Percentiles rank a stretch among this genome's conserved stretches.
These are phyloP conservation scores for Syrrhaptes paradoxus DNA, from an alignment of 2,113 vertebrate species.

Conservation along the genomic window DNA sequence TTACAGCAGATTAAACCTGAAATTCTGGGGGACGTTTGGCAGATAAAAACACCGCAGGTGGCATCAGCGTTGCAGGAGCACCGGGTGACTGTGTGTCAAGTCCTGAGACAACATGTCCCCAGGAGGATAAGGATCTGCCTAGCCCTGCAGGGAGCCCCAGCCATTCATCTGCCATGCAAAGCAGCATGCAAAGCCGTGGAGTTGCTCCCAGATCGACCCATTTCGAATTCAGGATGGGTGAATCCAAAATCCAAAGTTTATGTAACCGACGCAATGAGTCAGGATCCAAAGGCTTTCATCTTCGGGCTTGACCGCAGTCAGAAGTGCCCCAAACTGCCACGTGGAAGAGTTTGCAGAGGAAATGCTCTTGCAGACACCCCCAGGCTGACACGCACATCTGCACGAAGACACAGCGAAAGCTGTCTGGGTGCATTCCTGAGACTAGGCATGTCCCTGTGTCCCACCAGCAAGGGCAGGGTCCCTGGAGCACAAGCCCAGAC, in stretches of 20 bases:
- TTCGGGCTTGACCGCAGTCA: rapidly evolving
- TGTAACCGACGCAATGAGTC: neutral
- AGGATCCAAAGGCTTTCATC: neutral
- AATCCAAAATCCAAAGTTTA: neutral
- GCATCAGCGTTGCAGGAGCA: neutral
- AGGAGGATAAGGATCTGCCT: neutral
- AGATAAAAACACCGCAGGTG: neutral
- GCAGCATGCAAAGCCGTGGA: neutral
- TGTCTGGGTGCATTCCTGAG: neutral
- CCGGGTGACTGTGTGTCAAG: rapidly evolving
- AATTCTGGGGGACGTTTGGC: neutral
- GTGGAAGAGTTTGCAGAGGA: neutral
- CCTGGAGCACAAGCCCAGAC: rapidly evolving
- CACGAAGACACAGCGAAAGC: neutral
- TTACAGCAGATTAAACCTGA: conserved; percentile 23
- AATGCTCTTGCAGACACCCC: neutral
- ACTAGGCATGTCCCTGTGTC: neutral
- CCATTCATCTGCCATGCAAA: neutral
- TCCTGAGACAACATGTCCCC: neutral
- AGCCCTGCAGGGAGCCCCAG: neutral
- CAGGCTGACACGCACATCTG: rapidly evolving
- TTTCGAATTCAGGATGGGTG: neutral
- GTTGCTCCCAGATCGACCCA: neutral
- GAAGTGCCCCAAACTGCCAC: neutral
- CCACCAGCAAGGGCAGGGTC: neutral